Base-by-base conservation (phyloP, 1,140 invertebrate species). In the Saccostrea echinata region DNA sequence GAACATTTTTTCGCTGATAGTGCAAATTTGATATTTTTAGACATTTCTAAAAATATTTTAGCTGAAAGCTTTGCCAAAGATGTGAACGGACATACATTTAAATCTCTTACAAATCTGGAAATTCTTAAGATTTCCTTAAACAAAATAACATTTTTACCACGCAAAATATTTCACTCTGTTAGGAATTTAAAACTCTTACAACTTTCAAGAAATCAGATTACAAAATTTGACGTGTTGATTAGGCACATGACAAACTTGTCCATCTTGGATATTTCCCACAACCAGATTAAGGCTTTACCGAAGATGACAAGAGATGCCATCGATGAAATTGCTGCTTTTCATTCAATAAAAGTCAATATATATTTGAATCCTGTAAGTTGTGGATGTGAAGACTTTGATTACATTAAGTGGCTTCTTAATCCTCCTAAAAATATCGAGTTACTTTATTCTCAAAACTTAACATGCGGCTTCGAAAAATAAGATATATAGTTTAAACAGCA, bases 351-450 rank as follows among this genome's bases (percentile, higher is more conserved):
- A 57, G 61, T 86, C 35, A 53, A 86, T 11, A 11, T 86, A 21
- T 30, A 18, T 18, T 71, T 33, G 16, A 86, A 86, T 61, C 71
- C 71, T 18, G 3, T 86, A 43, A 57, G 30, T 30, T 86, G 85
- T n/a, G 57, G 12, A n/a, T 86, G 85, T 57, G 33, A 86, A 82
- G n/a, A 68, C 55, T 24, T 86, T 8, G 55, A 86, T 13, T 86
- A 82, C 57, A 35, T 86, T 33, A 21, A 57, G 33, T 81, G 85
- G 85, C 33, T 83, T 30, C 71, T 21, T 83, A 13, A 1, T 21
- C 24, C 13, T 83, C 30, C 1, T 16, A 43, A 30, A 21, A 13
- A 80, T 30, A 33, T 80, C 35, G n/a, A 43, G 4, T 18, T 21
- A 55, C 18, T 86, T n/a, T 9, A 55, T 21, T n/a, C n/a, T 64